phyloP scores from a whole-genome alignment of 1,140 invertebrate species.

The Babylonia areolata region DNA sequence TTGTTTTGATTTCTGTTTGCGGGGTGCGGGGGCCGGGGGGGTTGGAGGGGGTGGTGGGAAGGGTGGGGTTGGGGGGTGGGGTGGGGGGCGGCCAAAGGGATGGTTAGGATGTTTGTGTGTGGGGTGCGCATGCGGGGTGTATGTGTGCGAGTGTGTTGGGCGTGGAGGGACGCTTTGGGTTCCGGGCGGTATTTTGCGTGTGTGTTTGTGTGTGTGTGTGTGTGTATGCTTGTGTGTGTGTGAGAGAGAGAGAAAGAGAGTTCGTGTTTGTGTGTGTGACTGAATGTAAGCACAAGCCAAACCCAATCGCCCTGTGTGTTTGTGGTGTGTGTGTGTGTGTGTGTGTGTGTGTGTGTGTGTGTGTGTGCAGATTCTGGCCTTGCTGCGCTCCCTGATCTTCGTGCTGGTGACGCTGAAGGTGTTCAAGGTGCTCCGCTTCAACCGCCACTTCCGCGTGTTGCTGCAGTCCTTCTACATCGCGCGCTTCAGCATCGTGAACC shows the following conservation, averaged over 20 bases:
- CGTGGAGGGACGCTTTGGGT: neutral
- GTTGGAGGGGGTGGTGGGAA: too few relatives aligned
- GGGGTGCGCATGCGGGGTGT: neutral
- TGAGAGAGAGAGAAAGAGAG: too few relatives aligned
- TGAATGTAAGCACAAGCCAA: too few relatives aligned
- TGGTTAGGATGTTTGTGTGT: too few relatives aligned
- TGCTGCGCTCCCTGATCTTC: neutral
- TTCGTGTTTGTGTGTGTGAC: too few relatives aligned
- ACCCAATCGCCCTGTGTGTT: too few relatives aligned
- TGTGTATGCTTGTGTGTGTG: neutral
- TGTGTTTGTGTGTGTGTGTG: neutral
- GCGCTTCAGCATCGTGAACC: neutral
- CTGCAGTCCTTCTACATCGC: constrained; percentile 2
- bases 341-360: too few relatives aligned
- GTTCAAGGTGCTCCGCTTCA: constrained; percentile 16
- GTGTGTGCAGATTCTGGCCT: neutral
- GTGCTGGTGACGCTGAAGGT: neutral
- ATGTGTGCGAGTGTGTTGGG: neutral
- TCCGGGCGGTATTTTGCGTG: too few relatives aligned
- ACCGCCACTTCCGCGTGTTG: constrained; percentile 20
- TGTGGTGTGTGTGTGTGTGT: too few relatives aligned
- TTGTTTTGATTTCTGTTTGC: neutral
- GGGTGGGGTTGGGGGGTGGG: too few relatives aligned
- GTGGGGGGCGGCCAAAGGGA: too few relatives aligned
- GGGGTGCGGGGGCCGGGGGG: too few relatives aligned